These are phyloP conservation scores for Bombus waltoni DNA, from an alignment of 1,140 invertebrate species.

Conservation along the genomic window DNA sequence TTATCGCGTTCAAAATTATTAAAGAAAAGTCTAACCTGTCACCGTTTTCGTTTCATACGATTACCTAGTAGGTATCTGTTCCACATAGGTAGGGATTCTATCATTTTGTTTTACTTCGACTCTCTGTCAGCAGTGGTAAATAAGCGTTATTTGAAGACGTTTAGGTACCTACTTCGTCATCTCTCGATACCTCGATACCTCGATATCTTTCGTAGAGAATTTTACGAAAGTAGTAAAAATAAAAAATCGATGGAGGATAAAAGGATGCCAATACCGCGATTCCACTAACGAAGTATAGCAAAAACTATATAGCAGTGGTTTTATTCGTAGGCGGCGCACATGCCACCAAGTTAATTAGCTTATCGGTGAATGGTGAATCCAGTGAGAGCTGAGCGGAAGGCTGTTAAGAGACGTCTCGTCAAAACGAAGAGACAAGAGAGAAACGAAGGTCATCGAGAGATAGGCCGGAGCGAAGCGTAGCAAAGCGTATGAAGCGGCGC, in stretches of 20 bases:
- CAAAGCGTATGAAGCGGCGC: background rate
- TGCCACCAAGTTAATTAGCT: background rate
- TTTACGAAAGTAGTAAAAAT: background rate
- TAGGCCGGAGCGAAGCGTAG: background rate
- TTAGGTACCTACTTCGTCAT: no score
- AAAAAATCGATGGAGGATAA: background rate
- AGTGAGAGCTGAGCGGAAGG: no score
- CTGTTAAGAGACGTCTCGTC: background rate
- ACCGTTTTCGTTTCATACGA: no score
- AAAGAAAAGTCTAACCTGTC: no score
- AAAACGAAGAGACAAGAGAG: background rate
- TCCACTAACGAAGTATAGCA: background rate
- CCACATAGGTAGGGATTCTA: no score
- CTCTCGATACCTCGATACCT: no score
- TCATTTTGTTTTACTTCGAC: no score
- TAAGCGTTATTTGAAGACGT: no score
- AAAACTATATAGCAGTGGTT: background rate
- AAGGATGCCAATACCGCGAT: background rate
- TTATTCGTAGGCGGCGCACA: background rate
- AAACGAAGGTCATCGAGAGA: background rate
- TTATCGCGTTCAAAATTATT: no score
- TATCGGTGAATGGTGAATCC: background rate
- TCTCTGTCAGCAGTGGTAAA: no score
- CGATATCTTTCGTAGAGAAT: no score
- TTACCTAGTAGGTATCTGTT: no score